A percentile compares a stretch with the other conserved stretches of the same genome.
phyloP scores from a whole-genome alignment of 1,140 invertebrate species.

The Pentalonia nigronervosa region DNA sequence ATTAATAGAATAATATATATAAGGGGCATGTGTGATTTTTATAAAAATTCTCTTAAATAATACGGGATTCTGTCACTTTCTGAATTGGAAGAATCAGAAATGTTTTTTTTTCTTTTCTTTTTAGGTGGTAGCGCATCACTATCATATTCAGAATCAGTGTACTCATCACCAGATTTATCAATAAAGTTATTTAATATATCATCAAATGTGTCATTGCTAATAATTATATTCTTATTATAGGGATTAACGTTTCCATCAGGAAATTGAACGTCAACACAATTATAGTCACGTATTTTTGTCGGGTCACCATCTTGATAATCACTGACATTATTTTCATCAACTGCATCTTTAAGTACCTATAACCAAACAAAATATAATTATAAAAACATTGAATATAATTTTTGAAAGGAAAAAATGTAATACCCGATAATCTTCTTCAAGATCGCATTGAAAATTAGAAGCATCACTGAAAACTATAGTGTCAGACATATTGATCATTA shows the following conservation, averaged over 20 bases:
- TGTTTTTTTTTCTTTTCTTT: background rate
- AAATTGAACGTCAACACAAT: background rate
- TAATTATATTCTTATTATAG: background rate
- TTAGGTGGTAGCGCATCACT: background rate
- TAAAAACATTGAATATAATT: background rate
- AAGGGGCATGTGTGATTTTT: background rate
- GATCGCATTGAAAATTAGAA: background rate
- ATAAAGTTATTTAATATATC: background rate
- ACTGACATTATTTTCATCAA: background rate
- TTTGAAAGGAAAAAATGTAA: background rate
- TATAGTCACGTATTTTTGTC: background rate
- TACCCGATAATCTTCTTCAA: background rate
- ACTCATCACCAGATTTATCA: background rate
- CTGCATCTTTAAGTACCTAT: background rate
- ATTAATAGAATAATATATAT: background rate
- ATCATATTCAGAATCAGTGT: background rate
- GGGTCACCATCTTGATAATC: background rate
- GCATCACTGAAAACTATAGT: background rate
- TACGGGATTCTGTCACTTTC: background rate
- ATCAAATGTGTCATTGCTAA: background rate
- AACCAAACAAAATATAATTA: background rate
- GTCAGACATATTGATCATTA: background rate
- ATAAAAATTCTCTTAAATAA: background rate
- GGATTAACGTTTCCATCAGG: background rate
- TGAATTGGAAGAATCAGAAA: background rate